phyloP scores from a whole-genome alignment of 2,888 invertebrate genomes.

The Acanthosoma haemorrhoidale region DNA sequence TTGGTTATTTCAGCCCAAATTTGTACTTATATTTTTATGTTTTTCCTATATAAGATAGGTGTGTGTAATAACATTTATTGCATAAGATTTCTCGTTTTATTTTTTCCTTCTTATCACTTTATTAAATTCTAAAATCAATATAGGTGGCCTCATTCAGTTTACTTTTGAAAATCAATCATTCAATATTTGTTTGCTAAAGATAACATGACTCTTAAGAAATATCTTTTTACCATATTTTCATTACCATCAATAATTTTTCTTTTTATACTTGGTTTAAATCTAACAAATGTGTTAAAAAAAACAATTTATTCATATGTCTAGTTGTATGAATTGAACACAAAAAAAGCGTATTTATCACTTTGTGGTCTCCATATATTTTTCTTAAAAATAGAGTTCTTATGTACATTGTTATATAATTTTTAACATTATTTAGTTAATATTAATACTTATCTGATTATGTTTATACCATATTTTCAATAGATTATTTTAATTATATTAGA shows the following conservation, averaged over 20 bases:
- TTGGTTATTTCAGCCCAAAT: too few relatives aligned
- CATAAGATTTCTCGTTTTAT: slow-evolving; percentile 14
- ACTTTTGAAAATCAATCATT: slow-evolving; percentile 28
- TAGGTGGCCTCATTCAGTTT: slow-evolving; percentile 24
- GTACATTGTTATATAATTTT: too few relatives aligned
- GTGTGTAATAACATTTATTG: not conserved
- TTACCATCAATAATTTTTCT: not conserved
- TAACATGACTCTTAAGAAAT: slow-evolving; percentile 21
- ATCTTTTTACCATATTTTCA: not conserved
- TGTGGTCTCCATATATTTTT: too few relatives aligned
- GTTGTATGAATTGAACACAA: not conserved
- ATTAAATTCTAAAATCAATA: slow-evolving; percentile 26
- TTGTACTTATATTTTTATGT: too few relatives aligned
- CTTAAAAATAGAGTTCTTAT: too few relatives aligned
- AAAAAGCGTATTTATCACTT: not conserved
- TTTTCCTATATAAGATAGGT: not conserved
- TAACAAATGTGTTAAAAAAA: not conserved
- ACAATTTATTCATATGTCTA: not conserved
- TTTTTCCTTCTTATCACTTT: slow-evolving; percentile 16
- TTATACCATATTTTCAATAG: too few relatives aligned
- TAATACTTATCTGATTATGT: too few relatives aligned
- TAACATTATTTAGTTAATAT: too few relatives aligned
- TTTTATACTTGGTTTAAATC: not conserved
- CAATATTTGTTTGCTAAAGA: slow-evolving; percentile 25
- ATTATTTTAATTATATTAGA: too few relatives aligned